Percentiles rank a stretch among this genome's conserved stretches.
phyloP scores from a whole-genome alignment of 1,140 invertebrate species.

The Scaptodrosophila lebanonensis region DNA sequence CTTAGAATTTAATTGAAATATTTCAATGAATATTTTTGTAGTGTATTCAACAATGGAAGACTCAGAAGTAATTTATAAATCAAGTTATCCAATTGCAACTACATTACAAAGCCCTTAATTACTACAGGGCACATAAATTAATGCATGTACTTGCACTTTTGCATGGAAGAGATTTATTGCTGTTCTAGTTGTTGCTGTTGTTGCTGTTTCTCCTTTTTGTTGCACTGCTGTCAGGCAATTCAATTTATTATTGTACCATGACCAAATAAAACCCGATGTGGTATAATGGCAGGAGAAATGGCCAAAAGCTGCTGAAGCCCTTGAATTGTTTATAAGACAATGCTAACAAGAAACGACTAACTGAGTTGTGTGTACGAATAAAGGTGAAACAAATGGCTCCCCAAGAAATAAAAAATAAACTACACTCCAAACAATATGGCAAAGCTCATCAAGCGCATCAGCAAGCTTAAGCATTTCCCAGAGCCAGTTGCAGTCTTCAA shows the following conservation, averaged over 20 bases:
- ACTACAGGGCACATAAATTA: too few species aligned
- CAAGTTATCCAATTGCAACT: too few species aligned
- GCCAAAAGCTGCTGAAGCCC: conserved; percentile 8
- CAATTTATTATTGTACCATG: conserved; percentile 40
- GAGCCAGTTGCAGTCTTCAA: conserved; percentile 36
- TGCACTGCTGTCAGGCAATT: conserved; percentile 30
- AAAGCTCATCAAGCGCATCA: conserved; percentile 67
- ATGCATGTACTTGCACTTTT: too few species aligned
- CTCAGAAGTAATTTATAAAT: too few species aligned
- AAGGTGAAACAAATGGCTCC: neutral
- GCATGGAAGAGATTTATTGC: conserved; percentile 5
- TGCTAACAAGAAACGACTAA: neutral
- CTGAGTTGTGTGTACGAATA: neutral
- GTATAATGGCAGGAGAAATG: conserved; percentile 30
- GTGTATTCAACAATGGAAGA: too few species aligned
- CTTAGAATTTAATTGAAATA: too few species aligned
- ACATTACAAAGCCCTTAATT: too few species aligned
- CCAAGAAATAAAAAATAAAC: conserved; percentile 11
- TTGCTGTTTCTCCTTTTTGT: neutral
- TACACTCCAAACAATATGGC: conserved; percentile 57
- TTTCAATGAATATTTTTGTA: too few species aligned
- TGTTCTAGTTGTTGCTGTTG: conserved; percentile 2
- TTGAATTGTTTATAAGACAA: neutral
- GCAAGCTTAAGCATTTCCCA: conserved; percentile 50
- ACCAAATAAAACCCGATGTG: neutral